A percentile compares a stretch with the other conserved stretches of the same genome.
Conservation (phyloP, 2,888 invertebrate species). For the Xylophagus ater region DNA sequence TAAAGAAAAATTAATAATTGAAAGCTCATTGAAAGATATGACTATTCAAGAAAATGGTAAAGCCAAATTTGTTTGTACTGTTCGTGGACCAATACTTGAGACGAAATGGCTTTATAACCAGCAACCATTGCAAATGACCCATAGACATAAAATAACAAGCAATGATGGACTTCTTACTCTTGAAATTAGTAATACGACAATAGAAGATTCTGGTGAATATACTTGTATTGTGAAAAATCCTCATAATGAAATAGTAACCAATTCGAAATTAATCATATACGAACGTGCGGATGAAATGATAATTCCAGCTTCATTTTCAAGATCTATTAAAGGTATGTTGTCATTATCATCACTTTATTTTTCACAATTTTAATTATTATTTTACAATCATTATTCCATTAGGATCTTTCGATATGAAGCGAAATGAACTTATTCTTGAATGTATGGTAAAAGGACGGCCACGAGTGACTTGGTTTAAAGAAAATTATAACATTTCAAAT, state of each 20-base stretch:
- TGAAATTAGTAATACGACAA: slow-evolving; percentile 56
- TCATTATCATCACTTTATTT: not conserved
- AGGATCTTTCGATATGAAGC: slow-evolving; percentile 54
- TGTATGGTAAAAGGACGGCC: slow-evolving; percentile 46
- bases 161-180: slow-evolving; percentile 54
- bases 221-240: slow-evolving; percentile 64
- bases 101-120: slow-evolving; percentile 67
- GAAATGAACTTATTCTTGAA: slow-evolving; percentile 38
- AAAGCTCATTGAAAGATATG: slow-evolving; percentile 61
- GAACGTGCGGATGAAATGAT: slow-evolving; percentile 28
- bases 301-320: slow-evolving; percentile 28
- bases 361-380: not conserved
- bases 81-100: slow-evolving; percentile 57
- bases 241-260: slow-evolving; percentile 54
- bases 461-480: slow-evolving; percentile 49
- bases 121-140: slow-evolving; percentile 40
- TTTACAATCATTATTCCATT: slow-evolving; percentile 21
- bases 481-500: slow-evolving; percentile 48
- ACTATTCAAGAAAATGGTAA: slow-evolving; percentile 62
- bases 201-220: slow-evolving; percentile 65
- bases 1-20: slow-evolving; percentile 60
- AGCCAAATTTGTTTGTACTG: slow-evolving; percentile 67
- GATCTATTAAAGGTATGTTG: slow-evolving; percentile 29
- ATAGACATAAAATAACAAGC: slow-evolving; percentile 43
- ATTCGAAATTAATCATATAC: slow-evolving; percentile 58